Evolutionary conservation across 1,140 invertebrate species (phyloP).

Genomic region (Drosophila punjabiensis): DNA sequence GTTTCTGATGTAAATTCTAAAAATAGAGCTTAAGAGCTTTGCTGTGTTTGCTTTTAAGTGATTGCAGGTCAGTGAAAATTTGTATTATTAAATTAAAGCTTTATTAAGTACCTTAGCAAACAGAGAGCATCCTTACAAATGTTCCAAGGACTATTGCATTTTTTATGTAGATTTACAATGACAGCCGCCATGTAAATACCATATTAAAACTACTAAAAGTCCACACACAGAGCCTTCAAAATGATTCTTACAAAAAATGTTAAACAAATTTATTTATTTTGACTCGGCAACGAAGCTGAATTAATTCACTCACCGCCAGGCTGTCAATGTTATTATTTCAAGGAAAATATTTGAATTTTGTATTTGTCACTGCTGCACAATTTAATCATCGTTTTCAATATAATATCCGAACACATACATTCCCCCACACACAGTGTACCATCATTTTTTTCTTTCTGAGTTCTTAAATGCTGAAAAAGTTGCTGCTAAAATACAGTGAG

Average conservation of each 20-base stretch:
- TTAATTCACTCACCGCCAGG: constrained; percentile 18
- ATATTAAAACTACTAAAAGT: background rate
- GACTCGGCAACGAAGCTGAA: constrained; percentile 14
- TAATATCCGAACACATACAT: background rate
- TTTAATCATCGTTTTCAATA: constrained; percentile 49
- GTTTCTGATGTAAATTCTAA: background rate
- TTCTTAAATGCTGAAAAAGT: constrained; percentile 62
- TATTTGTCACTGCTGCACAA: constrained; percentile 35
- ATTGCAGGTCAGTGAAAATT: background rate
- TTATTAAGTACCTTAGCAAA: background rate
- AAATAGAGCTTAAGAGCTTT: background rate
- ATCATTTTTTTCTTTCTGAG: constrained; percentile 47
- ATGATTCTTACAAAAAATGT: constrained; percentile 2
- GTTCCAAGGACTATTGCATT: background rate
- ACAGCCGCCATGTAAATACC: background rate
- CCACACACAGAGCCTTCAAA: background rate
- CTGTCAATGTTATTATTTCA: constrained; percentile 37
- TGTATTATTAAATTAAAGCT: background rate
- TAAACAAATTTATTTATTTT: constrained; percentile 36
- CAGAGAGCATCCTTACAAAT: too few species aligned
- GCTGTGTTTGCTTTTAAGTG: background rate
- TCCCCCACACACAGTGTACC: background rate
- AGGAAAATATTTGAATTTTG: constrained; percentile 46
- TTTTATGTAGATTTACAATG: background rate
- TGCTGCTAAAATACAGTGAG: constrained; percentile 3